phyloP scores from a whole-genome alignment of 2,888 invertebrate species.

The Campaea margaritaria region DNA sequence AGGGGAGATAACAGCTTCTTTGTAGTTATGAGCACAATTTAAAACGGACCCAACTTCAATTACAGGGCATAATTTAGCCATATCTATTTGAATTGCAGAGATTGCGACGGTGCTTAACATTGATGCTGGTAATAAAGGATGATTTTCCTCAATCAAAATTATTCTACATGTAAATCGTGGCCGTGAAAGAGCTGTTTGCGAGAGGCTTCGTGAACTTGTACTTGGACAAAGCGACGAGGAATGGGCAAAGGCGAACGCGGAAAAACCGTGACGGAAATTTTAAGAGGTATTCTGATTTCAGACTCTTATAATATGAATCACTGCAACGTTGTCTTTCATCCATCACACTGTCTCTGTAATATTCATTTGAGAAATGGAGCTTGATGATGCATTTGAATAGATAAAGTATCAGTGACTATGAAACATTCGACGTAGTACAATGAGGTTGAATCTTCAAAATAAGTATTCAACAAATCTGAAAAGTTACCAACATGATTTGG shows the following conservation, averaged over 20 bases:
- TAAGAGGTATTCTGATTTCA: slow-evolving; percentile 34
- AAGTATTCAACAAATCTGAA: not conserved
- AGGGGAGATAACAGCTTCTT: slow-evolving; percentile 54
- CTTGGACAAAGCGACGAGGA: slow-evolving; percentile 43
- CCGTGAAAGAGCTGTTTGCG: slow-evolving; percentile 47
- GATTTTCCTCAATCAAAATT: slow-evolving; percentile 63
- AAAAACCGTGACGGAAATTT: slow-evolving; percentile 45
- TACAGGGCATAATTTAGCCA: slow-evolving; percentile 35
- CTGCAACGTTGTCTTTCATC: not conserved
- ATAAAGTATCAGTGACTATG: not conserved
- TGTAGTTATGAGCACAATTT: slow-evolving; percentile 35
- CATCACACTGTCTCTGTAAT: not conserved
- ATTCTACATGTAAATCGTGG: slow-evolving; percentile 51
- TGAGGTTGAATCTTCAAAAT: too few species aligned
- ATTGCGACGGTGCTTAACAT: slow-evolving; percentile 44
- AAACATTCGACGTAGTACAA: too few species aligned
- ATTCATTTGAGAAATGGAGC: not conserved
- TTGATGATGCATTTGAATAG: too few species aligned
- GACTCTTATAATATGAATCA: slow-evolving; percentile 28
- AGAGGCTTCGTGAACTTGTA: slow-evolving; percentile 48
- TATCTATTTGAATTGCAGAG: slow-evolving; percentile 35
- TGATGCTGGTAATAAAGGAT: slow-evolving; percentile 51
- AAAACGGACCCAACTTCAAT: slow-evolving; percentile 30
- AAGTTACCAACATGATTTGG: slow-evolving; percentile 12
- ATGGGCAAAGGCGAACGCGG: slow-evolving; percentile 35